Evolutionary conservation across 2,888 invertebrate genomes (phyloP), one percentile per base, ranked within the genome.

Genomic region (Ernsta delagoae): DNA sequence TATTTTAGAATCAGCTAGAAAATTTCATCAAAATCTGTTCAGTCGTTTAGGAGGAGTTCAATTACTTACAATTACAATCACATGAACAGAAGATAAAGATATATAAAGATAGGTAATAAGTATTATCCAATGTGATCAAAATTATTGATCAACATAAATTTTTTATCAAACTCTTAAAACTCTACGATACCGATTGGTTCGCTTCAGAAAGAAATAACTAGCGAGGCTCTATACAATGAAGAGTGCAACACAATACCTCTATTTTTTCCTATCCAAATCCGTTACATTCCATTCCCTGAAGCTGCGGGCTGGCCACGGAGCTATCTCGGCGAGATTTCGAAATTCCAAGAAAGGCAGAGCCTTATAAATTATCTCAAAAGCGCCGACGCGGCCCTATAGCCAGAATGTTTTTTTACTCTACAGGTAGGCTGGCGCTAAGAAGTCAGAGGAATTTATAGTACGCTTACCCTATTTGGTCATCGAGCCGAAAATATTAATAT

Each of bases 291-390:
- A 89, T 87, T 87, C 87, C 84, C 80, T 82, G 83, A 82, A 81
- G 85, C 87, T 82, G 83, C 81, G 83, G 82, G 82, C 78, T 77
- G 78, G 78, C 78, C 78, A 75, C 82, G 86, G 77, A 85, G 86
- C 86, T 86, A 87, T 88, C 90, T 87, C 83, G 81, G 80, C 83
- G 86, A 89, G 90, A 92, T 93, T 93, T 92, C 90, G 91, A 90
- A 92, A 93, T 92, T 92, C 92, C 86, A 83, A 89, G 92, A 92
- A 92, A 91, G 92, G 92, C 86, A 88, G 84, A 88, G 87, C 90
- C 92, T 92, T 92, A 92, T 92, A 92, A 92, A 92, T 92, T 91
- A 92, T 93, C 90, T 90, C 92, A 92, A 93, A 93, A 92, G 92
- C 85, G 91, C 92, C 93, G 93, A 89, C 92, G 82, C 89, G 90